Evolutionary conservation across 2,888 invertebrate species (phyloP).

Genomic region (Eutolmus rufibarbis): DNA sequence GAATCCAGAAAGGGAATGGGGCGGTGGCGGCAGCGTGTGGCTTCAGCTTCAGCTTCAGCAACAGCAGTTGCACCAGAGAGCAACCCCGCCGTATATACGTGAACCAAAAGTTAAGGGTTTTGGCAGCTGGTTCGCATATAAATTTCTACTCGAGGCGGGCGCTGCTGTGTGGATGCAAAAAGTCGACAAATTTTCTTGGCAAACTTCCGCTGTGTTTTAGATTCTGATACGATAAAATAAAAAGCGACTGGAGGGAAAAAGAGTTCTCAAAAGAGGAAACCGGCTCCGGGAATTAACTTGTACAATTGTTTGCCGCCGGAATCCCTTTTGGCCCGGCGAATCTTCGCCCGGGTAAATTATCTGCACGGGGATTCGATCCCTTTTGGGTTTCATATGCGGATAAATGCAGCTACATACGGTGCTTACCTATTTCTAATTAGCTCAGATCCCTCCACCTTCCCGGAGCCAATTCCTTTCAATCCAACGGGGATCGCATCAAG

Average conservation of each 20-base stretch:
- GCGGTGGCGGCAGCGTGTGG: too few species aligned
- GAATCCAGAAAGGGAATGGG: not conserved
- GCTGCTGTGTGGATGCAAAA: not conserved
- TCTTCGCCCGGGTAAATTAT: not conserved
- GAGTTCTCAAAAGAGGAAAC: not conserved
- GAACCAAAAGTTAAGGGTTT: conserved; percentile 29
- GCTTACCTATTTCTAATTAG: not conserved
- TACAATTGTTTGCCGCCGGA: not conserved
- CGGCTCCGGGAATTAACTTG: not conserved
- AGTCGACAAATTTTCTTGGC: conserved; percentile 27
- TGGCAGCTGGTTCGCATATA: conserved; percentile 34
- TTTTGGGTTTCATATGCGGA: not conserved
- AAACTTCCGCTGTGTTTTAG: not conserved
- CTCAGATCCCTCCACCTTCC: not conserved
- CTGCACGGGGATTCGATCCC: not conserved
- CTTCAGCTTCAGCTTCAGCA: not conserved
- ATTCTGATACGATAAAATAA: not conserved
- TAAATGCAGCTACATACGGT: not conserved
- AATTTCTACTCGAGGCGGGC: conserved; percentile 4
- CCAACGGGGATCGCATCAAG: not conserved
- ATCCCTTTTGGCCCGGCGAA: not conserved
- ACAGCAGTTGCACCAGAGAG: not conserved
- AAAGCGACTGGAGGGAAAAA: not conserved
- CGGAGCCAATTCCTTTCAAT: not conserved
- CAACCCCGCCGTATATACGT: not conserved